Evolutionary conservation across 2,797 vertebrate species (phyloP).

Genomic region (Fistularia tabacaria): DNA sequence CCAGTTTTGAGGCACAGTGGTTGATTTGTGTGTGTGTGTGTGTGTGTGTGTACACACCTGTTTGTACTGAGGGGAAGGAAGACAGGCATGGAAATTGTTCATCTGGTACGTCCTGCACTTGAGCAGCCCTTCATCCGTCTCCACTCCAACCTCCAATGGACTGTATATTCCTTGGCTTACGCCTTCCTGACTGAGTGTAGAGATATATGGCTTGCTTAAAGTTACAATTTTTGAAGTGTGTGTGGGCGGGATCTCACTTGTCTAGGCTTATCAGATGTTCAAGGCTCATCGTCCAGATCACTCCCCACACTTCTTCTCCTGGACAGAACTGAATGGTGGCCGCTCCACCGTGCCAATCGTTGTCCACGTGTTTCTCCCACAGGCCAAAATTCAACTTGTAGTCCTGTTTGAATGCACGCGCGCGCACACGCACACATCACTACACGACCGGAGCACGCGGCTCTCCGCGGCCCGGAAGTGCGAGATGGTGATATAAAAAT

Average conservation of each 20-base stretch:
- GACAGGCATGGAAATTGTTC: slow-evolving; percentile 65
- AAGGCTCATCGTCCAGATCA: slow-evolving; percentile 84
- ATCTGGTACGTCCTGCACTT: slow-evolving; percentile 76
- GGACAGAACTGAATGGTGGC: slow-evolving; percentile 83
- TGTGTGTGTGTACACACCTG: slow-evolving; percentile 43
- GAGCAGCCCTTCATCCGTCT: slow-evolving; percentile 55
- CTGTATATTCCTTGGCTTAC: slow-evolving; percentile 63
- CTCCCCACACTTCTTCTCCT: slow-evolving; percentile 89
- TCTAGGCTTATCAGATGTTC: slow-evolving; percentile 82
- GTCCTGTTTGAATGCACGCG: slow-evolving; percentile 69
- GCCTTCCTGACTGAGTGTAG: slow-evolving; percentile 69
- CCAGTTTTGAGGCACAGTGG: no score
- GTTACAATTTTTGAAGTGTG: neutral
- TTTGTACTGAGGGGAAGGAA: slow-evolving; percentile 78
- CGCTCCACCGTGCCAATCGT: slow-evolving; percentile 84
- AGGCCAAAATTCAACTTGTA: slow-evolving; percentile 85
- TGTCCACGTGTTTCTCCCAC: slow-evolving; percentile 62
- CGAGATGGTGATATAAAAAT: no score
- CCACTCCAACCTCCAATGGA: slow-evolving; percentile 67
- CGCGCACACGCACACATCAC: neutral
- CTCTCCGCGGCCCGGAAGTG: no score
- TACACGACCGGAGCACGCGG: no score
- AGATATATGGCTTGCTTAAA: neutral
- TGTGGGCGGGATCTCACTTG: slow-evolving; percentile 73
- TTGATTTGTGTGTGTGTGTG: no score